Evolutionary conservation across 1,140 invertebrate genomes (phyloP).

Genomic region (Psilanteris sp.): DNA sequence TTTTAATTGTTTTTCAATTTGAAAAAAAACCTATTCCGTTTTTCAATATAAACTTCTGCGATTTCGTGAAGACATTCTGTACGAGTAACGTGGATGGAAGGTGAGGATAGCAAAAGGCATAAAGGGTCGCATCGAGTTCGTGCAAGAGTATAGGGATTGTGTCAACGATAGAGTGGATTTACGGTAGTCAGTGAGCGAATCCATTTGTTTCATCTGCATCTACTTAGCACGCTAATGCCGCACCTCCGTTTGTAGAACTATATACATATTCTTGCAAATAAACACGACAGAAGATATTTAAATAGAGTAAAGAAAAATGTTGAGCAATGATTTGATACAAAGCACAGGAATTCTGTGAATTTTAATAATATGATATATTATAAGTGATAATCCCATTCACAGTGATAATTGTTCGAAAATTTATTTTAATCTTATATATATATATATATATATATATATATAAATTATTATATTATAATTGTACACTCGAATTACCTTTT

Average conservation of each 20-base stretch:
- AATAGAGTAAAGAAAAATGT: constrained; percentile 14
- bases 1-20: too few species aligned
- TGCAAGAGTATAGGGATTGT: constrained; percentile 75
- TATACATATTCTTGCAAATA: constrained; percentile 48
- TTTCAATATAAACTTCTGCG: constrained; percentile 10
- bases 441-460: too few species aligned
- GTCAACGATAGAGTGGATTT: constrained; percentile 76
- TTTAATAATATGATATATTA: too few species aligned
- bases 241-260: constrained; percentile 41
- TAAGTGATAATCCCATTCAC: too few species aligned
- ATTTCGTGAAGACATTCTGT: constrained; percentile 50
- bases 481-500: too few species aligned
- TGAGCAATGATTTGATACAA: constrained; percentile 6
- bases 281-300: constrained; percentile 39
- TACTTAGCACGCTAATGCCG: constrained; percentile 76
- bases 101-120: constrained; percentile 57
- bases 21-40: constrained; percentile 27
- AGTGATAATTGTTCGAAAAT: too few species aligned
- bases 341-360: constrained; percentile 3
- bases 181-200: constrained; percentile 75
- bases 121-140: constrained; percentile 68
- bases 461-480: too few species aligned
- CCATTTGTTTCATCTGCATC: constrained; percentile 79
- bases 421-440: too few species aligned
- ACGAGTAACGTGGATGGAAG: constrained; percentile 47